Conservation (phyloP, 2,113 vertebrate genomes). For the Anguilla japonica region DNA sequence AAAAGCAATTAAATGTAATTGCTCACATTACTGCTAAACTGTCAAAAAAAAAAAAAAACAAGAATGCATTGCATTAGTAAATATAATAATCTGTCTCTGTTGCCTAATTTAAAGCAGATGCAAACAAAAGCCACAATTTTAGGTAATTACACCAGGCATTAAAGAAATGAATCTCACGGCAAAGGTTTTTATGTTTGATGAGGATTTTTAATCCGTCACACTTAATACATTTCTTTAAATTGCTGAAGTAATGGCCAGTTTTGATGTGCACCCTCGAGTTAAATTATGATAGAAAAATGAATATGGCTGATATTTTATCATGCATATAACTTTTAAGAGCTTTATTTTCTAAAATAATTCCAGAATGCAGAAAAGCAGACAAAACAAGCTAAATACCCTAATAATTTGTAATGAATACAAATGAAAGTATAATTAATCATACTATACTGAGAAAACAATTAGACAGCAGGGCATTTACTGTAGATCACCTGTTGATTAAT, state of each 20-base stretch:
- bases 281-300: neutral
- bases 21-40: conserved; percentile 71
- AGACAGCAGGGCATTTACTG: neutral
- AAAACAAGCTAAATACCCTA: no score
- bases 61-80: conserved; percentile 81
- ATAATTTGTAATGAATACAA: no score
- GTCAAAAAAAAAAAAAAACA: conserved; percentile 61
- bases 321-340: neutral
- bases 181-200: conserved; percentile 14
- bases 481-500: conserved; percentile 1
- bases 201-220: conserved; percentile 21
- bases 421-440: no score
- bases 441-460: no score
- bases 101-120: conserved; percentile 21
- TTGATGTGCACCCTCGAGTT: neutral
- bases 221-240: conserved; percentile 28
- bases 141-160: conserved; percentile 28
- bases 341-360: neutral
- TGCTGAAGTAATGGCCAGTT: conserved; percentile 13
- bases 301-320: no score
- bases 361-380: no score
- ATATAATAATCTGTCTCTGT: conserved; percentile 65
- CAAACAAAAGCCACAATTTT: neutral
- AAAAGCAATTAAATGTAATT: conserved; percentile 88
- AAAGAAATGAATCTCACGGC: conserved; percentile 21